Percentiles rank a stretch among this genome's conserved stretches.
These are phyloP conservation scores for Rhogogaster chlorosoma DNA, from an alignment of 2,888 invertebrate genomes.

Conservation along the genomic window DNA sequence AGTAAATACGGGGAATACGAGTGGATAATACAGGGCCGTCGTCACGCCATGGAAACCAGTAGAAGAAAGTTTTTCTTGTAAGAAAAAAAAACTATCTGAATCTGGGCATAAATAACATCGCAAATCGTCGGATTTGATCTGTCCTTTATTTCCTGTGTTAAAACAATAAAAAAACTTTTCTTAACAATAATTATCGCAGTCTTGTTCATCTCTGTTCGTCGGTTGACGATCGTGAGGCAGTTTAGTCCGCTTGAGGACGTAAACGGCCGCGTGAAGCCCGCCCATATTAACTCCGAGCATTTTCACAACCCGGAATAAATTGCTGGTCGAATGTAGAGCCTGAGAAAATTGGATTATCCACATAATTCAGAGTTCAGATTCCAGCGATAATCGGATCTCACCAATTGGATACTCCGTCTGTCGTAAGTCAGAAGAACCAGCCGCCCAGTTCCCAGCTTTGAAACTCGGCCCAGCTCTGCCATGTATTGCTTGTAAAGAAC, in stretches of 20 bases:
- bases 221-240: background rate
- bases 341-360: constrained; percentile 44
- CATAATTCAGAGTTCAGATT: background rate
- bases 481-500: constrained; percentile 79
- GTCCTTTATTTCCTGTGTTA: background rate
- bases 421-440: constrained; percentile 79
- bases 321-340: constrained; percentile 64
- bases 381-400: constrained; percentile 29
- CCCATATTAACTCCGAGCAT: constrained; percentile 70
- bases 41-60: constrained; percentile 96
- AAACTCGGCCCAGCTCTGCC: constrained; percentile 79
- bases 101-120: background rate
- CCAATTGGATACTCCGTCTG: constrained; percentile 66
- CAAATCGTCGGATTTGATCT: background rate
- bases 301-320: constrained; percentile 65
- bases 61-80: constrained; percentile 95
- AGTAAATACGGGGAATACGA: constrained; percentile 98
- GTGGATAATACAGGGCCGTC: constrained; percentile 94
- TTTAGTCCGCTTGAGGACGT: constrained; percentile 64
- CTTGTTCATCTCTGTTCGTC: background rate
- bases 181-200: background rate
- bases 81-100: too few species aligned
- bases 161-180: background rate
- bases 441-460: constrained; percentile 77
- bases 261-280: constrained; percentile 69